Evolutionary conservation across 2,113 vertebrate genomes (phyloP), one percentile per base, ranked within the genome.

Genomic region (Pachyramphus minor): DNA sequence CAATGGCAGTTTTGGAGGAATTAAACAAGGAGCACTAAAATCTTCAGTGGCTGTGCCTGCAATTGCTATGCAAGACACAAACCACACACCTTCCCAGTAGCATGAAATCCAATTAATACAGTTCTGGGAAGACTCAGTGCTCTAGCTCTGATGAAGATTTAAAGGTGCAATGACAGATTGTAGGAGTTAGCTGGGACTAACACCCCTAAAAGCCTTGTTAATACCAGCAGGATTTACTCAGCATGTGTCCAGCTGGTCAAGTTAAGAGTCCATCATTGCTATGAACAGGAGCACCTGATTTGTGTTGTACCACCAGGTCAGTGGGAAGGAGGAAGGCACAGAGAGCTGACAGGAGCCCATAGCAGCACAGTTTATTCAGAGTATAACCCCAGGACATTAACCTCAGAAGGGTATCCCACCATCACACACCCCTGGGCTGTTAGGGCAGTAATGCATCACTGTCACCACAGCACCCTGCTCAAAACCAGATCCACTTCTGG

Each of bases 61-160:
- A 47, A 78, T 95, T 95, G 52, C 73, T 95, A 93, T 94, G 93
- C 91, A 87, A 76, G 84, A 56, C 91, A 94, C 74, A 93, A 89
- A 75, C 2, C 35, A 27, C 76, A 58, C 76, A 77, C 87, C 79
- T 91, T 89, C 87, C 89, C 94, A 87, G 84, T 45, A 87, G 87
- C 84, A 53, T 30, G 60, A 96, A 96, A 95, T 91, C 44, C 84
- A 91, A 94, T 96, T 92, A 96, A 79, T 73, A 17, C 69, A 79
- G 84, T 82, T 85, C 94, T 87, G 87, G 84, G 89, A 94, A 90
- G 88, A 56, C 47, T 67, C 82, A 4, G 55, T n/a, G 79, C 68
- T 63, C 35, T 17, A 15, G 39, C 44, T 90, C 72, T 84, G 90
- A 95, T 72, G 41, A 87, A 95, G 92, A 90, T 93, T 92, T 93